Conservation (phyloP, 2,888 invertebrate genomes). For the Dryadula phaetusa region DNA sequence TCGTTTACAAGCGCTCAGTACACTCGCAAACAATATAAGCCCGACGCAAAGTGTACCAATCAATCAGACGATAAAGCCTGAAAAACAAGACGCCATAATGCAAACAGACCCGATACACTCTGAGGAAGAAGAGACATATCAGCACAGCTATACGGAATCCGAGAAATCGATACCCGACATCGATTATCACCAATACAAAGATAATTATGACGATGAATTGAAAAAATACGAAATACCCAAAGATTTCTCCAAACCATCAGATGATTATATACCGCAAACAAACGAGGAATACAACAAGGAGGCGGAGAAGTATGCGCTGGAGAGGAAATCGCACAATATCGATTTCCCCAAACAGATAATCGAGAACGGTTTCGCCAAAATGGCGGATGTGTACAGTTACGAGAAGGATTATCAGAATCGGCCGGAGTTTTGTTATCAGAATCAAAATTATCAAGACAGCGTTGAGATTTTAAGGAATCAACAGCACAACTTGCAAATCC, state of each 20-base stretch:
- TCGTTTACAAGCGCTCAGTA: slow-evolving; percentile 62
- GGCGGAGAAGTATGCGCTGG: slow-evolving; percentile 73
- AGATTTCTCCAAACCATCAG: slow-evolving; percentile 66
- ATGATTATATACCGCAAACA: slow-evolving; percentile 72
- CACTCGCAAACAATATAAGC: slow-evolving; percentile 56
- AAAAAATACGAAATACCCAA: slow-evolving; percentile 63
- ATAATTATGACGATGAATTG: slow-evolving; percentile 43
- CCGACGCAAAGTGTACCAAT: slow-evolving; percentile 48
- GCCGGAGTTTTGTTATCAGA: slow-evolving; percentile 48
- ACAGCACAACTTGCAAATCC: slow-evolving; percentile 70
- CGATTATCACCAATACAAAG: slow-evolving; percentile 43
- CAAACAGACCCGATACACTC: slow-evolving; percentile 74
- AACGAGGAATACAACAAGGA: slow-evolving; percentile 78
- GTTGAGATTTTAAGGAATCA: slow-evolving; percentile 69
- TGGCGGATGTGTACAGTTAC: slow-evolving; percentile 52
- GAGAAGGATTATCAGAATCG: slow-evolving; percentile 56
- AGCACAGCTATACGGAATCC: slow-evolving; percentile 58
- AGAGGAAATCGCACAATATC: slow-evolving; percentile 61
- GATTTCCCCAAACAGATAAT: slow-evolving; percentile 55
- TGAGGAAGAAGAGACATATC: slow-evolving; percentile 62
- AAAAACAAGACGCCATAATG: slow-evolving; percentile 78
- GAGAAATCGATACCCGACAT: slow-evolving; percentile 51
- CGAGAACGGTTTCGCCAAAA: slow-evolving; percentile 56
- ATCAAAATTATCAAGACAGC: slow-evolving; percentile 60
- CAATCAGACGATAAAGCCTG: slow-evolving; percentile 55